A percentile compares a stretch with the other conserved stretches of the same genome.
Evolutionary conservation across 2,113 vertebrate species (phyloP).

Genomic region (Scomber japonicus): DNA sequence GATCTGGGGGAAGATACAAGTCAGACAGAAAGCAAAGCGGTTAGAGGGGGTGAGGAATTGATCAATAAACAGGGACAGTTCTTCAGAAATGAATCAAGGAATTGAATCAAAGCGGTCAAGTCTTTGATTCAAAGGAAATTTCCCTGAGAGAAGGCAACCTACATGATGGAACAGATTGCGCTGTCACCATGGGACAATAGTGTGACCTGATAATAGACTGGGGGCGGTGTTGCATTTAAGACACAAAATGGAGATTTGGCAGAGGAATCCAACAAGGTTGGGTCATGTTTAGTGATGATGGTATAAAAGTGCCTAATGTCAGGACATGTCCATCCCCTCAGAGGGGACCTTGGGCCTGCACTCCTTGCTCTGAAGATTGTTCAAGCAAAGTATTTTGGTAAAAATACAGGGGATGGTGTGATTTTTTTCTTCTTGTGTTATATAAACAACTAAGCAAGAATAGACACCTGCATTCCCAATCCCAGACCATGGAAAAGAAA

Average conservation of each 20-base stretch:
- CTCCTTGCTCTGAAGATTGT: no score
- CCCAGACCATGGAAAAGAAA: no score
- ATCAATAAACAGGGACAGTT: conserved; percentile 64
- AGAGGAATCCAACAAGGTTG: not conserved
- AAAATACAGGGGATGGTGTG: no score
- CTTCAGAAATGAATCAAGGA: conserved; percentile 43
- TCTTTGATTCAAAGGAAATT: conserved; percentile 60
- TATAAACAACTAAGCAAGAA: no score
- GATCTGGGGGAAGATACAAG: conserved; percentile 56
- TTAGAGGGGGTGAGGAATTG: not conserved
- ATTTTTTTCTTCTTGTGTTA: not conserved
- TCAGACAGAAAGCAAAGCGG: conserved; percentile 42
- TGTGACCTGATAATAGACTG: conserved; percentile 13
- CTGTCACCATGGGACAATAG: conserved; percentile 35
- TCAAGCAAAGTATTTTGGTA: no score
- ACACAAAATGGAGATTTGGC: conserved; percentile 7
- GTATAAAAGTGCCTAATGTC: not conserved
- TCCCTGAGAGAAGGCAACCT: conserved; percentile 22
- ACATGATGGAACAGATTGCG: conserved; percentile 38
- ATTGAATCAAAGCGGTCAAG: conserved; percentile 57
- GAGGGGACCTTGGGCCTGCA: no score
- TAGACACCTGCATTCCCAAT: no score
- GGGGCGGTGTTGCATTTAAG: not conserved
- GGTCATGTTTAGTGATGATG: not conserved
- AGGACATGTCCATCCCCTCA: not conserved